phyloP scores from a whole-genome alignment of 1,140 invertebrate species.

The Hycleus cichorii region DNA sequence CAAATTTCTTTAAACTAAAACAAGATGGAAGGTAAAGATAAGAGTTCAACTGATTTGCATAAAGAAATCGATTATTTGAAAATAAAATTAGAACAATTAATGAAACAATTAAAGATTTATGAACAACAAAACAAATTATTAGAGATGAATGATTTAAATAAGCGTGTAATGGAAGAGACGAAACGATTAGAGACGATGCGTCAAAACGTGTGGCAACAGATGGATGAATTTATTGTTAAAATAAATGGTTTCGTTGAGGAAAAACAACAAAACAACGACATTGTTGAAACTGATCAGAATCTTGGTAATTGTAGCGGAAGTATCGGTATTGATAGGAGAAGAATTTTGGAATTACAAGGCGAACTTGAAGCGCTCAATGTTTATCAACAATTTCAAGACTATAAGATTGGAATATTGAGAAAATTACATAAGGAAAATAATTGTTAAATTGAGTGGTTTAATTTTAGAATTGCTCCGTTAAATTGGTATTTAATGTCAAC shows the following conservation, averaged over 20 bases:
- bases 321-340: background rate
- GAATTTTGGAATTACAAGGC: conserved; percentile 12
- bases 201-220: background rate
- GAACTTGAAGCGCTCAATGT: conserved; percentile 3
- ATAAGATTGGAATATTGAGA: conserved; percentile 4
- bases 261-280: background rate
- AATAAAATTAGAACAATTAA: conserved; percentile 1
- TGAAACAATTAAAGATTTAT: conserved; percentile 5
- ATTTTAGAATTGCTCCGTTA: too few species aligned
- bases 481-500: too few species aligned
- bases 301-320: too few species aligned
- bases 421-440: background rate
- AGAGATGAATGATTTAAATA: conserved; percentile 1
- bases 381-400: conserved; percentile 12
- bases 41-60: too few species aligned
- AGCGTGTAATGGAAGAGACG: background rate
- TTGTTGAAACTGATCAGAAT: too few species aligned
- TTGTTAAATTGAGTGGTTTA: background rate
- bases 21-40: too few species aligned
- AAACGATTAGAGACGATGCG: background rate
- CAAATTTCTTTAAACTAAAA: too few species aligned
- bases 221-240: background rate
- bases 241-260: background rate
- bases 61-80: too few species aligned
- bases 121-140: conserved; percentile 6